These are phyloP conservation scores for Troides oblongomaculatus DNA, from an alignment of 2,888 invertebrate genomes.

Conservation along the genomic window DNA sequence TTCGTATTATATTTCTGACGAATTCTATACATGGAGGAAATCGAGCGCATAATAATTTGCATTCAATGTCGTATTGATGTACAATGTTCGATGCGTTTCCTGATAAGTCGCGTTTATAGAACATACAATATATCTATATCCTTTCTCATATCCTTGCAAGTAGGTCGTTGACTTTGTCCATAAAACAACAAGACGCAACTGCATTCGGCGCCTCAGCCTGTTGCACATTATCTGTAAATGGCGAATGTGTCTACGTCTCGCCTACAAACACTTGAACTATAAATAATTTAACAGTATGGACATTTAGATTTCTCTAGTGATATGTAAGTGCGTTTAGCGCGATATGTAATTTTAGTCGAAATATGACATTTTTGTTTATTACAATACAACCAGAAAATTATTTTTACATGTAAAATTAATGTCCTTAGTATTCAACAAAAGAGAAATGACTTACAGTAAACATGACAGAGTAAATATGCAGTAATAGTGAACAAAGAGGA, in stretches of 20 bases:
- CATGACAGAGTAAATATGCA: background rate
- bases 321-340: background rate
- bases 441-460: background rate
- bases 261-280: constrained; percentile 29
- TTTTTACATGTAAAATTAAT: background rate
- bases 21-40: background rate
- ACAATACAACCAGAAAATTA: background rate
- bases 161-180: constrained; percentile 66
- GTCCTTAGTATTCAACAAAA: background rate
- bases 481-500: no score
- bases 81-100: constrained; percentile 30
- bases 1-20: background rate
- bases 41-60: constrained; percentile 17
- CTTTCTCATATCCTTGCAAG: constrained; percentile 55
- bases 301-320: constrained; percentile 17
- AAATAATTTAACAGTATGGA: constrained; percentile 28
- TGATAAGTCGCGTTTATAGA: constrained; percentile 33
- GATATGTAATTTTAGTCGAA: background rate
- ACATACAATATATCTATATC: constrained; percentile 39
- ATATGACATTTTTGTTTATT: background rate
- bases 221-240: constrained; percentile 47
- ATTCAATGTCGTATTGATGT: constrained; percentile 28
- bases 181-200: constrained; percentile 55
- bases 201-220: constrained; percentile 52
- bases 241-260: constrained; percentile 48